A percentile compares a stretch with the other conserved stretches of the same genome.
Conservation (phyloP, 2,888 invertebrate genomes). For the Chymomyza fuscimana region DNA sequence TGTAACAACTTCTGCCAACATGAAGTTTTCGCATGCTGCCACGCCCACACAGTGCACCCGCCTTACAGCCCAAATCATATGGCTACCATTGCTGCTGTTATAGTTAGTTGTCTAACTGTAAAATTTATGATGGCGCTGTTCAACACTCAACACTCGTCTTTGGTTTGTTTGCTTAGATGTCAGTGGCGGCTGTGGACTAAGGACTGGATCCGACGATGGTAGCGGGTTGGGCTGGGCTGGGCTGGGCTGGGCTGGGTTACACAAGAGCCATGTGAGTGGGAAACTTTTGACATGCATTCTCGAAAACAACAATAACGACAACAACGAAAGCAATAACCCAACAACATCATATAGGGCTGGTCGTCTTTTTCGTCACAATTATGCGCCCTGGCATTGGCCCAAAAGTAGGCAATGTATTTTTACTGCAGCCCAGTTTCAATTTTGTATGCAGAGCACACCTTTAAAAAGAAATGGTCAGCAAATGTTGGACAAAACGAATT, state of each 20-base stretch:
- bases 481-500: too few species aligned
- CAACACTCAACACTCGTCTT: not conserved
- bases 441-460: not conserved
- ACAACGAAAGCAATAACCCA: constrained; percentile 1
- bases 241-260: not conserved
- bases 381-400: not conserved
- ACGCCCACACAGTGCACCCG: constrained; percentile 14
- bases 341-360: not conserved
- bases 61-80: not conserved
- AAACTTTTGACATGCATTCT: constrained; percentile 11
- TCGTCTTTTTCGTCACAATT: constrained; percentile 6
- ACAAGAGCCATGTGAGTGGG: not conserved
- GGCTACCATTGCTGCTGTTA: too few species aligned
- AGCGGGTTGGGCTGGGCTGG: not conserved
- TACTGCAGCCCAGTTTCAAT: not conserved
- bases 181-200: not conserved
- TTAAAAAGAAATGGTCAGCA: not conserved
- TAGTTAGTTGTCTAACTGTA: not conserved
- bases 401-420: not conserved
- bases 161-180: not conserved
- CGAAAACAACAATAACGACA: not conserved
- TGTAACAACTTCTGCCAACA: constrained; percentile 51
- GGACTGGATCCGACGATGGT: not conserved
- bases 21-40: constrained; percentile 42
- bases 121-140: not conserved